Conservation (phyloP, 2,888 invertebrate genomes). For the Rhagophthalmus giganteus region DNA sequence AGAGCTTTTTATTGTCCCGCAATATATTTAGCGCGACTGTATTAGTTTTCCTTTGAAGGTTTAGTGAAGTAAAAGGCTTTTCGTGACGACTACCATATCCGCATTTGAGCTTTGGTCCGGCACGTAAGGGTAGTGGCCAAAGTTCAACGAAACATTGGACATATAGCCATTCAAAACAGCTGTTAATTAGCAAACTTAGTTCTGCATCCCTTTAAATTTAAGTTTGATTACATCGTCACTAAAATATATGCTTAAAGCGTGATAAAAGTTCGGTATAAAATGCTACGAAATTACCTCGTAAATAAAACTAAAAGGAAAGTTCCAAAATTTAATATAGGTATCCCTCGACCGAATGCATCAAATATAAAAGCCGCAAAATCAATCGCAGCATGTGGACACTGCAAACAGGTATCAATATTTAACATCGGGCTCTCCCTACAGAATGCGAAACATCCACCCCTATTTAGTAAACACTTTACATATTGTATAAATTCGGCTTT, state of each 20-base stretch:
- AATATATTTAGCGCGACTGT: no score
- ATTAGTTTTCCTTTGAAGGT: no score
- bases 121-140: slow-evolving; percentile 27
- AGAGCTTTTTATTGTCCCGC: no score
- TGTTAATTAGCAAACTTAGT: slow-evolving; percentile 41
- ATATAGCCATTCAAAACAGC: slow-evolving; percentile 42
- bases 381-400: slow-evolving; percentile 41
- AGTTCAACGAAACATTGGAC: slow-evolving; percentile 19
- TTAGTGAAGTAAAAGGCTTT: no score
- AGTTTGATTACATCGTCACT: slow-evolving; percentile 21
- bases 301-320: slow-evolving; percentile 12
- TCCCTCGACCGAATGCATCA: no score
- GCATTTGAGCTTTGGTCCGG: neutral
- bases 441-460: slow-evolving; percentile 35
- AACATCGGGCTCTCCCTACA: slow-evolving; percentile 33
- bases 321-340: slow-evolving; percentile 37
- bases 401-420: slow-evolving; percentile 43
- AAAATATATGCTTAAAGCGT: slow-evolving; percentile 14
- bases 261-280: slow-evolving; percentile 10
- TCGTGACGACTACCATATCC: no score
- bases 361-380: slow-evolving; percentile 42
- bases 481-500: slow-evolving; percentile 35
- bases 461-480: slow-evolving; percentile 40
- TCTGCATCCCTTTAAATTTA: slow-evolving; percentile 23
- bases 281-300: slow-evolving; percentile 4